A percentile compares a stretch with the other conserved stretches of the same genome.
Evolutionary conservation across 2,797 vertebrate species (phyloP).

Genomic region (Tapirus indicus): DNA sequence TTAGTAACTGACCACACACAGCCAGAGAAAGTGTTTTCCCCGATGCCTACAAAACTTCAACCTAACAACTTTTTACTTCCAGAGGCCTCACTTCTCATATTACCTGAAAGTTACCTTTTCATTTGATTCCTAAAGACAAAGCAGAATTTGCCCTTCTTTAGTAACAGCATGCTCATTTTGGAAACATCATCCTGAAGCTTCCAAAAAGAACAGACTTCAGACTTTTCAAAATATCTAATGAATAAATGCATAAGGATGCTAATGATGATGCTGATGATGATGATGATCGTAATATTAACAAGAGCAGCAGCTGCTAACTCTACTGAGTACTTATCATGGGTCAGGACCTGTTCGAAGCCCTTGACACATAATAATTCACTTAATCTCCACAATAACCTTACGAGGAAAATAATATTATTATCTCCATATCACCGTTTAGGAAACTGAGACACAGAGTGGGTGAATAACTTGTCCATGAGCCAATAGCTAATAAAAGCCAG

Average conservation of each 20-base stretch:
- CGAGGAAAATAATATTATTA: neutral
- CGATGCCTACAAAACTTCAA: neutral
- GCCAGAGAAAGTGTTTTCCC: neutral
- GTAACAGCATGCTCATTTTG: neutral
- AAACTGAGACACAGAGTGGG: neutral
- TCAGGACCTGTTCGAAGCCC: neutral
- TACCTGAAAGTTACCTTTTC: constrained; percentile 14
- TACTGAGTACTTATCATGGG: neutral
- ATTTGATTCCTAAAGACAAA: constrained; percentile 11
- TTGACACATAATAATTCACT: neutral
- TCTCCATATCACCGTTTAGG: neutral
- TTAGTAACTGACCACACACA: constrained; percentile 3
- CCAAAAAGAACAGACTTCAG: neutral
- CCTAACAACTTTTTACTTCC: constrained; percentile 18
- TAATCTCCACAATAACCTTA: neutral
- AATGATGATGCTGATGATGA: neutral
- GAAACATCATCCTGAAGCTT: constrained; percentile 19
- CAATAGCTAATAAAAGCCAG: neutral
- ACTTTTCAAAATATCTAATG: constrained; percentile 29
- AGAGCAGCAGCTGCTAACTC: neutral
- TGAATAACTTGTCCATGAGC: neutral
- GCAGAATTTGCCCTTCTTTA: neutral
- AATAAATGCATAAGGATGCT: neutral
- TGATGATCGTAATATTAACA: neutral
- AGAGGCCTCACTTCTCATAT: neutral